phyloP scores from a whole-genome alignment of 2,113 vertebrate species.

The Lagenorhynchus albirostris region DNA sequence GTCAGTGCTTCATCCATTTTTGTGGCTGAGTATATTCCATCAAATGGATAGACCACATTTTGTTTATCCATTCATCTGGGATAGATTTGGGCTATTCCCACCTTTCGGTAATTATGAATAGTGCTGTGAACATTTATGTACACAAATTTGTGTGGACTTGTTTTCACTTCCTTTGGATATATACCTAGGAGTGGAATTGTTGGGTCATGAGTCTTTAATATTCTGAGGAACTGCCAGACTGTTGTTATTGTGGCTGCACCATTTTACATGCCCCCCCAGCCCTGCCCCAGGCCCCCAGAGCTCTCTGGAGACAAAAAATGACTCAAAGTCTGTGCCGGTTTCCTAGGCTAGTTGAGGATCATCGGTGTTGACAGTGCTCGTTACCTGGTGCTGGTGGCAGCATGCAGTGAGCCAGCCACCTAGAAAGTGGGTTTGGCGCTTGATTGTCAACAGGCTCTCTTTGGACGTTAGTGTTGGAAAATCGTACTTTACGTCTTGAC shows the following conservation, averaged over 20 bases:
- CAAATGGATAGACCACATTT: not conserved
- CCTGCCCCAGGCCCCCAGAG: not conserved
- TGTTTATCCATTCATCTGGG: not conserved
- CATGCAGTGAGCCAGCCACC: not conserved
- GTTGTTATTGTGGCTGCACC: not conserved
- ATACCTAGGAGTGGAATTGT: not conserved
- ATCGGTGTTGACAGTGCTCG: not conserved
- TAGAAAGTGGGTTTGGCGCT: not conserved
- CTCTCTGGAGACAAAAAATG: not conserved
- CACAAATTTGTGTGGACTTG: not conserved
- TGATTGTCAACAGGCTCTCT: not conserved
- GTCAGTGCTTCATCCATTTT: not conserved
- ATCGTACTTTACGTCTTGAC: not conserved
- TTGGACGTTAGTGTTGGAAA: not conserved
- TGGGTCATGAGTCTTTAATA: not conserved
- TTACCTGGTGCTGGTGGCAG: not conserved
- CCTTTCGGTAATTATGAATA: not conserved
- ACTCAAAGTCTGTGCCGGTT: not conserved
- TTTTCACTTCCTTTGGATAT: not conserved
- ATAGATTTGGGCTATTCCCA: not conserved
- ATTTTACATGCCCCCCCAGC: not conserved
- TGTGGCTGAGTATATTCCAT: not conserved
- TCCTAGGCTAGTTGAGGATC: not conserved
- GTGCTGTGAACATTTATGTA: not conserved
- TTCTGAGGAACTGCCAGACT: not conserved